Base-by-base conservation (phyloP, 2,888 invertebrate species). In the Lasioglossum figueresi region DNA sequence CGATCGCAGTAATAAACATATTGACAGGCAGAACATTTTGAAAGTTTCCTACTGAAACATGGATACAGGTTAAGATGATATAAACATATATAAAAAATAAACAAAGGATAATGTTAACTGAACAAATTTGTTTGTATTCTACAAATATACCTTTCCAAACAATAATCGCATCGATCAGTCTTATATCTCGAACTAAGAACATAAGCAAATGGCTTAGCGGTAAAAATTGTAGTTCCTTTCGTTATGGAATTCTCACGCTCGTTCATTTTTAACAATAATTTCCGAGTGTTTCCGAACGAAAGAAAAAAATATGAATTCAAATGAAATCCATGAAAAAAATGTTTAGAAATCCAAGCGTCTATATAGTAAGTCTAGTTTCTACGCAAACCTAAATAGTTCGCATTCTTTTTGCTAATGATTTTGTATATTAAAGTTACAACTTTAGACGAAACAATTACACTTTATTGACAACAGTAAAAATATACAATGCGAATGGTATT, bases 21-120 rank as follows among this genome's bases (percentile, higher is more conserved):
- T 80, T 97, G 97, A 95, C 99, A 99, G 77, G 96, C 97, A 0
- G 98, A 97, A 95, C 99, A 99, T 95, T 98, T 98, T 43, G 96
- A 95, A 75, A 98, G 96, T 93, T 97, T 97, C 75, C 96, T 95
- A 92, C 98, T 98, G 95, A 90, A 96, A 96, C 56, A 34, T 48
- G 3, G 45, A 19, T 34, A 19, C 23, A 45, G 34, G 4, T 74
- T 45, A 16, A 6, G 16, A 0, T 0, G 43, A 59, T 70, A 14
- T 6, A n/a, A 12, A 12, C 31, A 31, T 16, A 45, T 48, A 19
- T 78, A 48, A 12, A 56, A 45, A 59, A 83, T n/a, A 66, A 16
- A 59, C 4, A 34, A 40, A 45, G 40, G 23, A 23, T 45, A 63
- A 68, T 68, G 10, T 37, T 34, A 31, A 19, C 5, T 37, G 19